Percentiles rank a stretch among this genome's conserved stretches.
phyloP scores from a whole-genome alignment of 1,140 invertebrate species.

The Rhopalosiphum maidis region DNA sequence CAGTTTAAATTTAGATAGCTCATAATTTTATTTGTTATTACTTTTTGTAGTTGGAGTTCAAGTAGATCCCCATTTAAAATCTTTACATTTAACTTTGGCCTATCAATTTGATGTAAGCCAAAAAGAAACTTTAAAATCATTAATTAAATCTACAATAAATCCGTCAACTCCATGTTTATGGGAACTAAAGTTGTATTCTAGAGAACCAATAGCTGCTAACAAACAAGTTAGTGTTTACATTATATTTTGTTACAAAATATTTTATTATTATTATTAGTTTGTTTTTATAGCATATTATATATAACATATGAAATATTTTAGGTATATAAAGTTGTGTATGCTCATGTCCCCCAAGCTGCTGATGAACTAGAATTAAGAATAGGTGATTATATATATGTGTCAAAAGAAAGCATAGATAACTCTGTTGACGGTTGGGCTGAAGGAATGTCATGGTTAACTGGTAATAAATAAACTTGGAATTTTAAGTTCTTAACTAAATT shows the following conservation, averaged over 20 bases:
- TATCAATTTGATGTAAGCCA: constrained; percentile 82
- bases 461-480: constrained; percentile 63
- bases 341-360: constrained; percentile 76
- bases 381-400: constrained; percentile 86
- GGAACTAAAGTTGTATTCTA: constrained; percentile 86
- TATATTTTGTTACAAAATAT: neutral
- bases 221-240: constrained; percentile 70
- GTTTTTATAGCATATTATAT: neutral
- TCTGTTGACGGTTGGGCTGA: constrained; percentile 86
- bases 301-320: constrained; percentile 62
- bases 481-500: too few relatives aligned
- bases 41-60: constrained; percentile 68
- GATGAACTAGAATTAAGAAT: constrained; percentile 86
- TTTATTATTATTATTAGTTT: neutral
- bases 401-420: constrained; percentile 73
- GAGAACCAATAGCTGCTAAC: constrained; percentile 76
- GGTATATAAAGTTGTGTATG: constrained; percentile 82
- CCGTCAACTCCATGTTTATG: constrained; percentile 72
- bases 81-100: constrained; percentile 84
- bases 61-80: constrained; percentile 80
- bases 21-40: neutral
- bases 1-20: neutral
- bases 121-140: constrained; percentile 74
- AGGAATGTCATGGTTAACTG: constrained; percentile 87
- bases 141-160: constrained; percentile 74